Evolutionary conservation across 2,888 invertebrate genomes (phyloP), one percentile per base, ranked within the genome.

Genomic region (Prenolepis imparis): DNA sequence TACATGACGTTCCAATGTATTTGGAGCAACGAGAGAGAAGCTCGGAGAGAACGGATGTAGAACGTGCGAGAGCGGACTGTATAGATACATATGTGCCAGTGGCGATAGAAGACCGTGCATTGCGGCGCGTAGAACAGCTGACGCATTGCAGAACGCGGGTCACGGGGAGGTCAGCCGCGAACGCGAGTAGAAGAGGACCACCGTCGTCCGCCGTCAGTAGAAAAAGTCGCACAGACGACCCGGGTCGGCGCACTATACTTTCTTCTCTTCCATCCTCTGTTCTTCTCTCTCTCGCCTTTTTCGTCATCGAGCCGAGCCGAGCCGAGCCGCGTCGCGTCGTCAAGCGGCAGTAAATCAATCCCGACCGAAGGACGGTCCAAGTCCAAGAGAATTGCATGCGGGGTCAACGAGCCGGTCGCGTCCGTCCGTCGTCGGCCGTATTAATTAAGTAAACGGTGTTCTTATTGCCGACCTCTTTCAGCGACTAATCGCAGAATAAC

Each of bases 381-480:
- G 85, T 88, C 83, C 73, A 87, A 88, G 89, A 88, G 89, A 88
- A 85, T 88, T 78, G 75, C 72, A 52, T 52, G 59, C 75, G 86
- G 90, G 90, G 89, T 90, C 90, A 90, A 90, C 89, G 90, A 90
- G 90, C 90, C 83, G 32, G 24, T 52, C 21, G 15, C 67, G 67
- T 52, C 63, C 78, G 55, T 82, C 57, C 68, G 82, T 44, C 84
- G 82, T 44, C 84, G 82, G 74, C 83, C 59, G 81, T 73, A 84
- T 89, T 90, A 90, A 90, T 90, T 90, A 88, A 83, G 88, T 90
- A 90, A 90, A 90, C 90, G 90, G 74, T 87, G 77, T 83, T 86
- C 81, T 84, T 86, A 89, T 90, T 90, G 84, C 85, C 90, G 90
- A 87, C 89, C 90, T 90, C 89, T 88, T 88, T 88, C 84, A 88